Percentiles rank a stretch among this genome's conserved stretches.
These are phyloP conservation scores for Porphyrio hochstetteri DNA, from an alignment of 2,113 vertebrate species.

Conservation along the genomic window DNA sequence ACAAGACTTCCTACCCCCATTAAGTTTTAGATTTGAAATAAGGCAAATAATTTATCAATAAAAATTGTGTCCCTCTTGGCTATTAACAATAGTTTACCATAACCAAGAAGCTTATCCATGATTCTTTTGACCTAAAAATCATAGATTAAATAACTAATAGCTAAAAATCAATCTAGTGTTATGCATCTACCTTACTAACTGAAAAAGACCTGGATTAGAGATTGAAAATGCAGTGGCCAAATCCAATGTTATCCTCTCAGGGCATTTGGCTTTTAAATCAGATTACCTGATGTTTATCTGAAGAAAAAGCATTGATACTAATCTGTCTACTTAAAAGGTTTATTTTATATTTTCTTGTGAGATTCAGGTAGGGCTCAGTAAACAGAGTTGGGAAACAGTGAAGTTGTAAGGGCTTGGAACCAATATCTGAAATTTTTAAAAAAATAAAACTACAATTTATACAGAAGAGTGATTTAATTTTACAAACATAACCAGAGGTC, in stretches of 20 bases:
- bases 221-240: neutral
- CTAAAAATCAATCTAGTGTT: neutral
- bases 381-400: neutral
- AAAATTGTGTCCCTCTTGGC: neutral
- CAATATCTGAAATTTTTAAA: neutral
- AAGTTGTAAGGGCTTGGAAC: neutral
- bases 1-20: rapidly evolving
- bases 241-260: neutral
- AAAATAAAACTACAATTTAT: neutral
- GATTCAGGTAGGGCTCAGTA: neutral
- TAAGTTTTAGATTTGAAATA: neutral
- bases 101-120: neutral
- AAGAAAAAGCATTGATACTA: neutral
- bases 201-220: neutral
- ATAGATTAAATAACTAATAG: neutral
- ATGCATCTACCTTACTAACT: neutral
- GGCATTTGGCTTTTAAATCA: neutral
- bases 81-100: neutral
- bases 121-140: neutral
- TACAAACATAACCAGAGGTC: neutral
- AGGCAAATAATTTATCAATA: neutral
- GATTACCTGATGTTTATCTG: neutral
- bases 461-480: neutral
- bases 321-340: neutral
- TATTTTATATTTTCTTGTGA: neutral